Evolutionary conservation across 92 coral and sea anemone species (phyloP).

Genomic region (Epizoanthus ramosus): DNA sequence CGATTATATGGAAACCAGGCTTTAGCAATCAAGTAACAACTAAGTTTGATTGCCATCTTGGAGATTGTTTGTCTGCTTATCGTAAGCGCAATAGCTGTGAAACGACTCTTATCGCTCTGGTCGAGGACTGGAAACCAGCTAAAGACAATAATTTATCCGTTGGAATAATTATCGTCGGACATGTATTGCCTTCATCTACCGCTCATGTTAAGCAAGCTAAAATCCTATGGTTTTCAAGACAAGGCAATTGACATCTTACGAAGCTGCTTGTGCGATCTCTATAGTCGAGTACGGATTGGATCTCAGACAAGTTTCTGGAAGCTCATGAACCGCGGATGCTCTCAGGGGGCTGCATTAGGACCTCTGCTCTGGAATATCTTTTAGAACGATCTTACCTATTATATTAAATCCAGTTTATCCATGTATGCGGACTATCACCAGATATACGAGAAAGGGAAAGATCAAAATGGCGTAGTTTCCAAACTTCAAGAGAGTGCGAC

Average conservation of each 20-base stretch:
- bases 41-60: background rate
- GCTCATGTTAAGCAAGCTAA: constrained; percentile 44
- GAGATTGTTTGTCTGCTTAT: constrained; percentile 33
- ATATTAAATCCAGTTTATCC: too few relatives aligned
- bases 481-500: background rate
- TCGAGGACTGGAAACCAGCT: constrained; percentile 53
- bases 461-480: background rate
- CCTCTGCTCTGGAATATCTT: background rate
- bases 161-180: constrained; percentile 55
- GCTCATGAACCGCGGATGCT: constrained; percentile 46
- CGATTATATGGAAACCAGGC: too few relatives aligned
- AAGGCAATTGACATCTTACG: constrained; percentile 41
- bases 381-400: too few relatives aligned
- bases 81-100: constrained; percentile 20
- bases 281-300: constrained; percentile 49
- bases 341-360: constrained; percentile 54
- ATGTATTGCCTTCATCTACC: constrained; percentile 50
- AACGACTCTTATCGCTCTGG: constrained; percentile 23
- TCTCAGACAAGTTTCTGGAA: constrained; percentile 43
- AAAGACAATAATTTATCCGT: constrained; percentile 45
- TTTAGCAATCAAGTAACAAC: constrained; percentile 1
- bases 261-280: constrained; percentile 38
- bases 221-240: constrained; percentile 57
- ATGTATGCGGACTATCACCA: constrained; percentile 8
- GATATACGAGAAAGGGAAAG: background rate